Conservation (phyloP, 2,113 vertebrate species). For the Chinchilla lanigera region DNA sequence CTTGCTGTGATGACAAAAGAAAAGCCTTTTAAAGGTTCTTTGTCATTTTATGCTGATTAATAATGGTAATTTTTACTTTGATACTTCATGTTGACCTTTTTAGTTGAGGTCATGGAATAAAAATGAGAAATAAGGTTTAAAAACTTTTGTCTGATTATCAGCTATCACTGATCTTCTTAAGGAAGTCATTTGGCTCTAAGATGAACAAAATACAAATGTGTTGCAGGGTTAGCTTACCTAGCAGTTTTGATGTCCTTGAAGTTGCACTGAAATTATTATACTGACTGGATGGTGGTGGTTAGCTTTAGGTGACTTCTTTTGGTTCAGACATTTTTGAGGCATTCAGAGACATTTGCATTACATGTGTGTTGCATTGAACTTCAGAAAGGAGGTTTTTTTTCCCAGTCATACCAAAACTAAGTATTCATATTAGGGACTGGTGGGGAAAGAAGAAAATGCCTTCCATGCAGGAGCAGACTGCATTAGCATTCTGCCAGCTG, state of each 20-base stretch:
- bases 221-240: neutral
- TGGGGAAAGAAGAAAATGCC: constrained; percentile 8
- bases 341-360: constrained; percentile 34
- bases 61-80: constrained; percentile 41
- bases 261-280: neutral
- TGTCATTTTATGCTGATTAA: neutral
- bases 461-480: constrained; percentile 57
- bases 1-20: neutral
- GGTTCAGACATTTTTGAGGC: neutral
- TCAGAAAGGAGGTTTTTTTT: constrained; percentile 50
- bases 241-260: constrained; percentile 32
- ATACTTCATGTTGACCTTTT: neutral
- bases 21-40: neutral
- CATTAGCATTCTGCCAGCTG: constrained; percentile 77
- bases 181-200: neutral
- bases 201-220: neutral
- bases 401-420: constrained; percentile 79
- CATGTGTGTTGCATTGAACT: constrained; percentile 55
- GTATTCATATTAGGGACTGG: constrained; percentile 59
- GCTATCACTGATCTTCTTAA: neutral
- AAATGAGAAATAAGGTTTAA: constrained; percentile 2
- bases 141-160: neutral
- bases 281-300: neutral
- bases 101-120: neutral
- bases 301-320: constrained; percentile 5